Conservation (phyloP, 2,113 vertebrate species). For the Nerophis ophidion region DNA sequence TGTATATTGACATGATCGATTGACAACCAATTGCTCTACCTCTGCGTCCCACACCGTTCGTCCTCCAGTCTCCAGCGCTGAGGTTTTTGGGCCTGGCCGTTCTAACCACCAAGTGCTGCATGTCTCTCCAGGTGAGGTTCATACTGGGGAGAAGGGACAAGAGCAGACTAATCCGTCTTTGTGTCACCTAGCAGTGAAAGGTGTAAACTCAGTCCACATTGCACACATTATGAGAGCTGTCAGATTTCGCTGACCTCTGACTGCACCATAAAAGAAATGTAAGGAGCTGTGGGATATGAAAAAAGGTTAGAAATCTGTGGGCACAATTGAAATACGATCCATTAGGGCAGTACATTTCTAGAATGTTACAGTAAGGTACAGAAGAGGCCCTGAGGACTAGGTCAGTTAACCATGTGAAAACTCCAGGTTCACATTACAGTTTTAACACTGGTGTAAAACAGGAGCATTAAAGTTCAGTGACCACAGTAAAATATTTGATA, state of each 20-base stretch:
- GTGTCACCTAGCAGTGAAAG: slow-evolving; percentile 13
- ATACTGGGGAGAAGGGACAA: slow-evolving; percentile 67
- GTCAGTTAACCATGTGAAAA: slow-evolving; percentile 32
- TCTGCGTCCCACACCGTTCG: slow-evolving; percentile 90
- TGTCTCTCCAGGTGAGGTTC: slow-evolving; percentile 96
- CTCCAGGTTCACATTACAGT: slow-evolving; percentile 22
- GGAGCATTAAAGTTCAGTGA: slow-evolving; percentile 35
- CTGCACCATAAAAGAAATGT: slow-evolving; percentile 26
- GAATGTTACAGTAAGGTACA: slow-evolving; percentile 18
- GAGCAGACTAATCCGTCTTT: slow-evolving; percentile 18
- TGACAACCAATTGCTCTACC: slow-evolving; percentile 61
- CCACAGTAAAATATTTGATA: slow-evolving; percentile 26
- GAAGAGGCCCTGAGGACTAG: slow-evolving; percentile 16
- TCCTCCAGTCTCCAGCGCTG: slow-evolving; percentile 88
- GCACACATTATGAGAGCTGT: slow-evolving; percentile 19
- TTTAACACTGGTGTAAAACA: slow-evolving; percentile 22
- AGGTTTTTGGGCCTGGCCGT: slow-evolving; percentile 85
- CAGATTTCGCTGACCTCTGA: slow-evolving; percentile 29
- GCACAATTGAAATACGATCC: slow-evolving; percentile 31
- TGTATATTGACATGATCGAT: slow-evolving; percentile 1
- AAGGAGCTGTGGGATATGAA: slow-evolving; percentile 22
- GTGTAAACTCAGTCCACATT: slow-evolving; percentile 22
- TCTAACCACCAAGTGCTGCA: slow-evolving; percentile 95
- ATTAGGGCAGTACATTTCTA: slow-evolving; percentile 8
- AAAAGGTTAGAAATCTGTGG: slow-evolving; percentile 34